Percentiles rank a stretch among this genome's conserved stretches.
Evolutionary conservation across 2,797 vertebrate genomes (phyloP).

Genomic region (Acomys russatus): DNA sequence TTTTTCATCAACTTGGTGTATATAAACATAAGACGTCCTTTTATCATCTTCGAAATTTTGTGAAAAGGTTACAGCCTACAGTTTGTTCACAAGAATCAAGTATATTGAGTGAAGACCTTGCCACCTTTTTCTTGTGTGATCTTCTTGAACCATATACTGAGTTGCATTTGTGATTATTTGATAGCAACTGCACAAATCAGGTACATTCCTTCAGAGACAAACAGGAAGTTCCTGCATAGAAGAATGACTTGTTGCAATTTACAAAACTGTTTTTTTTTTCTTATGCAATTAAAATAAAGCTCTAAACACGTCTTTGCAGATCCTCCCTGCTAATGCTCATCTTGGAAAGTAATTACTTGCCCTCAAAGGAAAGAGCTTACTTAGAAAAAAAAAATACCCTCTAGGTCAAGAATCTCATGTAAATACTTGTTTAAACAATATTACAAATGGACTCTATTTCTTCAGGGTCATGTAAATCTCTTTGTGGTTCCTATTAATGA

Average conservation of each 20-base stretch:
- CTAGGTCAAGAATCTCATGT: conserved; percentile 62
- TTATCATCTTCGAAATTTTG: conserved; percentile 33
- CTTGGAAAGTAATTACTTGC: conserved; percentile 76
- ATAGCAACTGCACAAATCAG: neutral
- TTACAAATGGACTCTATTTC: conserved; percentile 62
- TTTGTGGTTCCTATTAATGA: conserved; percentile 9
- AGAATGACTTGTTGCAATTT: neutral
- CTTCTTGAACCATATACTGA: neutral
- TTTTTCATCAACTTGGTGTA: neutral
- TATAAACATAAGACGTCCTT: neutral
- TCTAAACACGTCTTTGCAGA: conserved; percentile 82
- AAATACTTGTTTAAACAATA: conserved; percentile 67
- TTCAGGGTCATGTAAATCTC: conserved; percentile 17
- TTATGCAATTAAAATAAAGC: conserved; percentile 80
- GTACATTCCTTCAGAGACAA: neutral
- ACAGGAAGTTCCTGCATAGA: neutral
- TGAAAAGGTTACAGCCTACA: neutral
- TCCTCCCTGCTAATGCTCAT: conserved; percentile 69
- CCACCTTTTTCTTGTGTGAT: neutral
- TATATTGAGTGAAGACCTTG: neutral
- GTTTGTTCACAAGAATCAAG: conserved; percentile 26
- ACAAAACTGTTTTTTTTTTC: neutral
- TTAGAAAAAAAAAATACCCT: conserved; percentile 69
- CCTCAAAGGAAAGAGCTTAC: conserved; percentile 73
- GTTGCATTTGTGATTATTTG: neutral